Evolutionary conservation across 2,888 invertebrate genomes (phyloP).

Genomic region (Zygothrica quintamaculata): DNA sequence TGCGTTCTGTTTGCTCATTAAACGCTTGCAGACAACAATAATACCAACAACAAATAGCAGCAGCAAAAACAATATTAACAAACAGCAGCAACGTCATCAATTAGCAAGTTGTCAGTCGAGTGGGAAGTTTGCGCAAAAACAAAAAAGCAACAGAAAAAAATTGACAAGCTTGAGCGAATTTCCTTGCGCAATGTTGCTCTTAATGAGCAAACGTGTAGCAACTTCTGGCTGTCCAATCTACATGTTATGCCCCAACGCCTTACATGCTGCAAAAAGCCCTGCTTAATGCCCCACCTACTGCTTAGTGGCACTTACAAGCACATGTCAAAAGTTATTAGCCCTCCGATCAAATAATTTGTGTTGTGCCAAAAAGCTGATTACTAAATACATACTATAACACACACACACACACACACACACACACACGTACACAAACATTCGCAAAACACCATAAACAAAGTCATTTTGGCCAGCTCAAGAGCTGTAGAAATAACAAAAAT

Average conservation of each 20-base stretch:
- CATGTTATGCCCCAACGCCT: slow-evolving; percentile 35
- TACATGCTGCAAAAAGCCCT: too few relatives aligned
- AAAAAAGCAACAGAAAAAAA: slow-evolving; percentile 73
- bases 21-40: slow-evolving; percentile 66
- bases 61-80: slow-evolving; percentile 17
- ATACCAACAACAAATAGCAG: slow-evolving; percentile 10
- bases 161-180: slow-evolving; percentile 55
- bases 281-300: not conserved
- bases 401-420: too few relatives aligned
- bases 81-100: slow-evolving; percentile 61
- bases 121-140: slow-evolving; percentile 11
- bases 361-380: slow-evolving; percentile 76
- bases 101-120: slow-evolving; percentile 64
- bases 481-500: slow-evolving; percentile 56
- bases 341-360: slow-evolving; percentile 72
- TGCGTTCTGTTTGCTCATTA: slow-evolving; percentile 80
- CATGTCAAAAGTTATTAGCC: slow-evolving; percentile 80
- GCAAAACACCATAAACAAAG: slow-evolving; percentile 81
- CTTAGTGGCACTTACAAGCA: slow-evolving; percentile 66
- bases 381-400: slow-evolving; percentile 59
- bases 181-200: slow-evolving; percentile 34
- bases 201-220: slow-evolving; percentile 72
- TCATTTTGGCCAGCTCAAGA: slow-evolving; percentile 63
- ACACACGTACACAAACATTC: too few relatives aligned
- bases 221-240: slow-evolving; percentile 29